Evolutionary conservation across 2,797 vertebrate species (phyloP), one percentile per base, ranked within the genome.

Genomic region (Eospalax fontanierii): DNA sequence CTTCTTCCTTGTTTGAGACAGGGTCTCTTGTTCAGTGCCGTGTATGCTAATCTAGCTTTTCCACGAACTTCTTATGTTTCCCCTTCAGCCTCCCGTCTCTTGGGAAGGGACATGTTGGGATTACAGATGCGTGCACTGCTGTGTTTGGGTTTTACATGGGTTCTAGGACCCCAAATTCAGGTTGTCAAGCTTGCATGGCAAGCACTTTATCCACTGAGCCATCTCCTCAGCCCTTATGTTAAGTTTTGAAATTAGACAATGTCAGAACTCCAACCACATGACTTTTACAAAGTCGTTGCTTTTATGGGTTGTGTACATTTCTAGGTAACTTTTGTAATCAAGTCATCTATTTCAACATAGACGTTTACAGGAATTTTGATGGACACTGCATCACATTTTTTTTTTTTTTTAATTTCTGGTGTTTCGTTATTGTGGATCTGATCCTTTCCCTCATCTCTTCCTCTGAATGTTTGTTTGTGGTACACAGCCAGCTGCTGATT

Each of bases 171-270:
- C 46, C 38, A 54, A 57, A 71, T 2, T 50, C n/a, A 54, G n/a
- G 14, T 0, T 2, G 4, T 57, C 15, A 11, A 4, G 8, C 24
- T 38, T 38, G 26, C 65, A 18, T 9, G n/a, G n/a, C 22, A 24
- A 28, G 46, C 12, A 26, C 46, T 70, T 33, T 70, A 6, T 12
- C 30, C 14, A n/a, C 12, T 46, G 8, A 70, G 33, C 33, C 65
- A 66, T 65, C 63, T 65, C 65, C 46, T 11, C 46, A 50, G 46
- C 46, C 46, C 46, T 50, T 50, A 50, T n/a, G n/a, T n/a, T n/a
- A n/a, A n/a, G n/a, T n/a, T n/a, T n/a, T n/a, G n/a, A n/a, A n/a
- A n/a, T n/a, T n/a, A n/a, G n/a, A n/a, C n/a, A n/a, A n/a, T n/a
- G n/a, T n/a, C n/a, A n/a, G n/a, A n/a, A n/a, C n/a, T n/a, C n/a